Conservation (phyloP, 2,888 invertebrate genomes). For the Linnaemya tessellans region DNA sequence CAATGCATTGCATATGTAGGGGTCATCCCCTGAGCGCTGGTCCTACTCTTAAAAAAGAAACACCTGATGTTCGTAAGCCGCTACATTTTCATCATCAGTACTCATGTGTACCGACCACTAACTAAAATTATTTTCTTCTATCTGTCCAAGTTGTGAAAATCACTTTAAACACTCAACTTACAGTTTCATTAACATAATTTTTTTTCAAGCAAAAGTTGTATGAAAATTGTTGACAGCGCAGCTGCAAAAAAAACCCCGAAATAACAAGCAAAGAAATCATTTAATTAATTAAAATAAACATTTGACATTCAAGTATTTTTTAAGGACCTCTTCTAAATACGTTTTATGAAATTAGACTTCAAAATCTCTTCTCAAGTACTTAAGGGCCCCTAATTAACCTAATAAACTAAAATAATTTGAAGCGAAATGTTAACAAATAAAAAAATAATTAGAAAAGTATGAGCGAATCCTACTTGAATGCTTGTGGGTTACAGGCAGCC, state of each 20-base stretch:
- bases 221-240: neutral
- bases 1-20: no score
- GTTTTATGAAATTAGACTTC: neutral
- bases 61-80: no score
- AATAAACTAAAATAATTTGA: neutral
- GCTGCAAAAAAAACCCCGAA: neutral
- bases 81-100: no score
- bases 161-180: neutral
- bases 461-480: no score
- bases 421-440: neutral
- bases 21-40: no score
- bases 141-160: no score
- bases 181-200: neutral
- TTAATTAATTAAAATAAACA: conserved; percentile 11
- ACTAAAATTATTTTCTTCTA: no score
- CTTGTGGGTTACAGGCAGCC: no score
- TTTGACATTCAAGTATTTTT: neutral
- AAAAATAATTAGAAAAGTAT: neutral
- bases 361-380: neutral
- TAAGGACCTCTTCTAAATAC: neutral
- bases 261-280: neutral
- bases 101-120: no score
- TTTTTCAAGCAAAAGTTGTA: neutral
- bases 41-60: no score
- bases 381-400: neutral